phyloP scores from a whole-genome alignment of 64 coral and sea anemone species.

The Cladopsammia gracilis region DNA sequence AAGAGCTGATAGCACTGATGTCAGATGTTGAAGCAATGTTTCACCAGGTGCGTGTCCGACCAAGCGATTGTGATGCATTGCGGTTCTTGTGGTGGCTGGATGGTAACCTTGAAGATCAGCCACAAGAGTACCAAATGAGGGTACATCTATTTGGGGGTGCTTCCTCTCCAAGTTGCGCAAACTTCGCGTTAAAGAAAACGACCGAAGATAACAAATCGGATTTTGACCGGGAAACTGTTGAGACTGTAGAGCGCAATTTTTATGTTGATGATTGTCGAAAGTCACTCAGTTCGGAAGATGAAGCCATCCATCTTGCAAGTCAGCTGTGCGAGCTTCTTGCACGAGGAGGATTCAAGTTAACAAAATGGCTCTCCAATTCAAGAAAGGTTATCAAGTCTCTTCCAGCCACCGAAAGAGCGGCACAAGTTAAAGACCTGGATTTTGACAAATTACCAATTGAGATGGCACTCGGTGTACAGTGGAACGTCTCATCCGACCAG shows the following conservation, averaged over 20 bases:
- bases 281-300: background rate
- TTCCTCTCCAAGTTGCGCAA: too few relatives aligned
- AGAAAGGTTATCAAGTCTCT: slow-evolving; percentile 6
- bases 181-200: too few relatives aligned
- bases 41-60: too few relatives aligned
- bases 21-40: too few relatives aligned
- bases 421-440: background rate
- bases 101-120: too few relatives aligned
- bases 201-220: too few relatives aligned
- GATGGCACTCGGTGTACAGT: slow-evolving; percentile 37
- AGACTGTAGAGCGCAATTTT: slow-evolving; percentile 33
- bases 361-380: slow-evolving; percentile 67
- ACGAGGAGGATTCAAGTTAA: slow-evolving; percentile 47
- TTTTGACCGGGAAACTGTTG: slow-evolving; percentile 1
- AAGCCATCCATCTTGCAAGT: slow-evolving; percentile 10
- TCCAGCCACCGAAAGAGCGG: slow-evolving; percentile 16
- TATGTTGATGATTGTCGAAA: slow-evolving; percentile 35
- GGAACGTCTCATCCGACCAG: slow-evolving; percentile 23
- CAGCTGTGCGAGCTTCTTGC: background rate
- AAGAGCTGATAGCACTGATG: too few relatives aligned
- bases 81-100: too few relatives aligned
- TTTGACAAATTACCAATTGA: slow-evolving; percentile 29
- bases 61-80: too few relatives aligned
- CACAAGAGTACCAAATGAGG: too few relatives aligned
- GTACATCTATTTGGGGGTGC: too few relatives aligned